Base-by-base conservation (phyloP, 2,797 vertebrate genomes). In the Semotilus atromaculatus region DNA sequence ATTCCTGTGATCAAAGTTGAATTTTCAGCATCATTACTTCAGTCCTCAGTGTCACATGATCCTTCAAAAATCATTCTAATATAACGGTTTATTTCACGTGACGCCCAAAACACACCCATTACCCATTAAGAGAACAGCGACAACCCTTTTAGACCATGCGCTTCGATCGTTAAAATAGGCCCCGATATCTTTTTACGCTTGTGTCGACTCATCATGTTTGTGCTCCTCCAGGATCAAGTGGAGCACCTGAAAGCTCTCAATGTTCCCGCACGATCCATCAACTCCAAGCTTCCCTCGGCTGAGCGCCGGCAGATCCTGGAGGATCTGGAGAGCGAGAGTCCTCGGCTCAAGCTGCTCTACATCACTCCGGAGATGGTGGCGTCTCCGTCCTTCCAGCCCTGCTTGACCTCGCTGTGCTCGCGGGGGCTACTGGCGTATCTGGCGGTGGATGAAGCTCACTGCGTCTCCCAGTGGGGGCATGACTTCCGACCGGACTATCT, bases 341-440 rank as follows among this genome's bases (percentile, higher is more conserved):
- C 98, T 1, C 91, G 90, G 88, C 95, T 97, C 73, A 98, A 97
- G 86, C 94, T 99, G 60, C 94, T 99, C 58, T 99, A 99, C 88
- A 94, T 99, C 90, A 99, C 98, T 0, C 98, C 98, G 0, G 98
- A 99, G 93, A 99, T 99, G 98, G 96, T 97, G n/a, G 96, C 97
- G 0, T 97, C 98, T 0, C 86, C 96, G 2, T 96, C 96, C 7
- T 99, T 99, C 93, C 97, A 96, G 82, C 96, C 98, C 6, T 95
- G 93, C 1, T 93, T 99, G 88, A 94, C 88, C 13, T 95, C 92
- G 7, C 93, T 99, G 75, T 87, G 95, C 62, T 94, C 96, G 64
- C 96, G 97, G 0, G 90, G 93, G 26, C 95, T 98, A 48, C 90
- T 99, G 55, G 96, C 97, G 38, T 97, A 97, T 87, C 91, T 99